These are phyloP conservation scores for Chloromyia formosa DNA, from an alignment of 2,888 invertebrate genomes.

Conservation along the genomic window DNA sequence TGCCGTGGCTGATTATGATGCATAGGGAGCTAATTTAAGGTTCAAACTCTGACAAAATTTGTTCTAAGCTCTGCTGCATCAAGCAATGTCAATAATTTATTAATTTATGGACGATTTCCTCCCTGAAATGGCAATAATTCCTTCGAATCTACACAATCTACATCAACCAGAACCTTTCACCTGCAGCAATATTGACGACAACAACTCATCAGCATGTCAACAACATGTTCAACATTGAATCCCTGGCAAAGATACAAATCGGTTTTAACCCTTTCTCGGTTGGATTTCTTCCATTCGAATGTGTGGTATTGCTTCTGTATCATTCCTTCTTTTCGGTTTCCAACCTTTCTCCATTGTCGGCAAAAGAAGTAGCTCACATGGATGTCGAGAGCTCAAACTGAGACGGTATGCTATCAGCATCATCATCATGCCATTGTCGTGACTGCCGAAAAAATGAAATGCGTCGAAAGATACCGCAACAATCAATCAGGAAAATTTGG, in stretches of 20 bases:
- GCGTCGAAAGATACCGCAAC: background rate
- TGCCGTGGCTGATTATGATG: too few relatives aligned
- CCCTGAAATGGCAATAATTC: too few relatives aligned
- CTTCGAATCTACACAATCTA: too few relatives aligned
- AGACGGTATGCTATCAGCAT: background rate
- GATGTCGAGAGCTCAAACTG: too few relatives aligned
- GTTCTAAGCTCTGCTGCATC: too few relatives aligned
- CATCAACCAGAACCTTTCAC: too few relatives aligned
- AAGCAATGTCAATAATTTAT: too few relatives aligned
- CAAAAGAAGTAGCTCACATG: conserved; percentile 1
- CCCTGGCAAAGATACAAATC: conserved; percentile 43
- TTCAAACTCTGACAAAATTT: too few relatives aligned
- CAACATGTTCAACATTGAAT: conserved; percentile 47
- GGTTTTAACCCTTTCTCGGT: conserved; percentile 12
- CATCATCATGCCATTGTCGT: conserved; percentile 19
- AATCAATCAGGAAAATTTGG: background rate
- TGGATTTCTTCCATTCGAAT: background rate
- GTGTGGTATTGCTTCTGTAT: background rate
- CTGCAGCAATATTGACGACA: background rate
- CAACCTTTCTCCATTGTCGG: background rate
- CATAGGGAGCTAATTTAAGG: too few relatives aligned
- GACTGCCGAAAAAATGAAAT: conserved; percentile 21
- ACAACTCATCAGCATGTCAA: conserved; percentile 47
- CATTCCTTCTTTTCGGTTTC: background rate
- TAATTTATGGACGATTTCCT: too few relatives aligned